These are phyloP conservation scores for Lycophotia porphyrea DNA, from an alignment of 2,888 invertebrate species.

Conservation along the genomic window DNA sequence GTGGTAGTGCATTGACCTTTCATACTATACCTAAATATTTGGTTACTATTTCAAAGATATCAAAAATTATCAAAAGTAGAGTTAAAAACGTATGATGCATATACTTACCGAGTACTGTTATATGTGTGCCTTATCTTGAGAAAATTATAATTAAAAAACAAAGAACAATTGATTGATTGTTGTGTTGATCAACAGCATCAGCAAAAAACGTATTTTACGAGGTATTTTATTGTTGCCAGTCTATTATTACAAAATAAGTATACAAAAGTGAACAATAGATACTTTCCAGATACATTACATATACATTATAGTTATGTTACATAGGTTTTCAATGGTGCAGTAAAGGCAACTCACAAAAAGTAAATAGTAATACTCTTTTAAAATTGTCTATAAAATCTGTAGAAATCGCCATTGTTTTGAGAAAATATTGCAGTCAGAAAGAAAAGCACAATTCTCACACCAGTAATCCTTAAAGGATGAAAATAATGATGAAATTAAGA, in stretches of 20 bases:
- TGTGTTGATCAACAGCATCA: background rate
- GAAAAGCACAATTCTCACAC: background rate
- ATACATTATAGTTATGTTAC: background rate
- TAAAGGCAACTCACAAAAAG: background rate
- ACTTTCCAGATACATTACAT: background rate
- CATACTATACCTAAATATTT: conserved; percentile 41
- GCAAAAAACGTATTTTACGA: too few relatives aligned
- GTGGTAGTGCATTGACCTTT: conserved; percentile 42
- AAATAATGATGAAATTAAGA: background rate
- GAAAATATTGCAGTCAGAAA: background rate
- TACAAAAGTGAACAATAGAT: background rate
- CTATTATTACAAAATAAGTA: background rate
- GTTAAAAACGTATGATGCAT: conserved; percentile 25
- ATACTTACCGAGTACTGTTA: conserved; percentile 8
- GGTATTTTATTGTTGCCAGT: background rate
- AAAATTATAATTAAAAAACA: conserved; percentile 12
- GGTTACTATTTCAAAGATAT: conserved; percentile 45
- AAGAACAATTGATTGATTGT: too few relatives aligned
- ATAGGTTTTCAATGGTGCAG: background rate
- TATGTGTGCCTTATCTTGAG: conserved; percentile 11
- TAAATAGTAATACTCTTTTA: background rate
- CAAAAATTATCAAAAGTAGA: conserved; percentile 36
- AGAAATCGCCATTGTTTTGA: background rate
- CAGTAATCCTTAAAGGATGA: background rate
- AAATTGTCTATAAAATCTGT: background rate